phyloP scores from a whole-genome alignment of 2,113 vertebrate species.

The Typhlomys cinereus region DNA sequence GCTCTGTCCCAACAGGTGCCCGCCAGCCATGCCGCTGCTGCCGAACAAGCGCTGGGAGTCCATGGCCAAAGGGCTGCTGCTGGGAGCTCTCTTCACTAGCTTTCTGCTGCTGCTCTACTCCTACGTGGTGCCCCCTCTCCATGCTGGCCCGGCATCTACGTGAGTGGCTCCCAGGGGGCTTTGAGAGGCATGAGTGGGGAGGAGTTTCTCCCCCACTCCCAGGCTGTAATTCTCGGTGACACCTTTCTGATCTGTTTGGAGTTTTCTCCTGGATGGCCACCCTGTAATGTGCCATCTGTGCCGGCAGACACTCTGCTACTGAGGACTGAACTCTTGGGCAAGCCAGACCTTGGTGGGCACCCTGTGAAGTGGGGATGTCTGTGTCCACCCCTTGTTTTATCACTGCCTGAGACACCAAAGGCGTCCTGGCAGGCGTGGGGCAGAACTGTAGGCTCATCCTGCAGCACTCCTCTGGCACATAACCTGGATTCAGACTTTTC shows the following conservation, averaged over 20 bases:
- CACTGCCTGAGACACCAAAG: not conserved
- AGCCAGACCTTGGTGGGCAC: not conserved
- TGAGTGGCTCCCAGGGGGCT: conserved; percentile 87
- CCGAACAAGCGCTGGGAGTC: conserved; percentile 90
- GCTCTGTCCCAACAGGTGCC: conserved; percentile 82
- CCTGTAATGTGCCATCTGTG: no score
- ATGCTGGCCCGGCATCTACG: conserved; percentile 86
- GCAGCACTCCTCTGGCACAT: not conserved
- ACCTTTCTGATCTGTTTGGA: no score
- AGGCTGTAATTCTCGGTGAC: no score
- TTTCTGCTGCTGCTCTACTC: conserved; percentile 96
- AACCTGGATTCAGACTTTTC: not conserved
- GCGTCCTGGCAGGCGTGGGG: not conserved
- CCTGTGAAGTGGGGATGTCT: not conserved
- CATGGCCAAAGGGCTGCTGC: conserved; percentile 93
- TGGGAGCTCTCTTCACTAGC: conserved; percentile 94
- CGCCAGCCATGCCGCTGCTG: conserved; percentile 88
- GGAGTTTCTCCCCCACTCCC: no score
- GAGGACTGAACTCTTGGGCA: not conserved
- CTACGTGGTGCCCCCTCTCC: conserved; percentile 88
- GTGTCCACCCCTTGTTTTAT: not conserved
- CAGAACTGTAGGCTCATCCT: not conserved
- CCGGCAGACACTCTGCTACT: not conserved
- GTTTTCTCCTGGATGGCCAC: not conserved
- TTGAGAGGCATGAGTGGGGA: no score